These are phyloP conservation scores for Schizopygopsis pylzovi DNA, from an alignment of 2,797 vertebrate species.

Conservation along the genomic window DNA sequence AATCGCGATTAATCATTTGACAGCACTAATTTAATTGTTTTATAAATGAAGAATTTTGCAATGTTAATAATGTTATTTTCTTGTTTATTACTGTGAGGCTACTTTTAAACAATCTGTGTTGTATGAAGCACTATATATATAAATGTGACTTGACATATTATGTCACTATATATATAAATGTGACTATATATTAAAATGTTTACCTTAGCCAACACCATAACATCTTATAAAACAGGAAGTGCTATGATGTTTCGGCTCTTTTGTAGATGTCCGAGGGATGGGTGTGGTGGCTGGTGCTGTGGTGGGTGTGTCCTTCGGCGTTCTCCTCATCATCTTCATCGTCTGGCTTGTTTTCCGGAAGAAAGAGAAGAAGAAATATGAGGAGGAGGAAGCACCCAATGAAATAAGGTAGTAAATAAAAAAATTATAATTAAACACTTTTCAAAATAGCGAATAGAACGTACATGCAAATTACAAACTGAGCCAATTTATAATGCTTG, in stretches of 20 bases:
- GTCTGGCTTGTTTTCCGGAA: conserved; percentile 82
- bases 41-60: not conserved
- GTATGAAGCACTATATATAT: not conserved
- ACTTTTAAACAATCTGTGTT: not conserved
- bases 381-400: conserved; percentile 88
- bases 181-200: not conserved
- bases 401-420: conserved; percentile 80
- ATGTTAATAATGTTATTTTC: not conserved
- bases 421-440: not conserved
- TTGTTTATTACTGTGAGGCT: not conserved
- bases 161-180: not conserved
- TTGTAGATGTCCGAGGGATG: conserved; percentile 79
- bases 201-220: not conserved
- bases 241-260: not conserved
- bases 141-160: not conserved
- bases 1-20: too few species aligned
- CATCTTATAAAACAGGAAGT: conserved; percentile 4
- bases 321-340: conserved; percentile 76
- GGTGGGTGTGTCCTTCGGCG: conserved; percentile 80
- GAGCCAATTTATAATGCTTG: not conserved
- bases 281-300: conserved; percentile 80
- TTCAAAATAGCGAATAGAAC: not conserved
- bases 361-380: conserved; percentile 85
- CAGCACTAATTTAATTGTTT: not conserved
- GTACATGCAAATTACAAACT: not conserved